A percentile compares a stretch with the other conserved stretches of the same genome.
Evolutionary conservation across 2,113 vertebrate genomes (phyloP).

Genomic region (Arizona elegans): DNA sequence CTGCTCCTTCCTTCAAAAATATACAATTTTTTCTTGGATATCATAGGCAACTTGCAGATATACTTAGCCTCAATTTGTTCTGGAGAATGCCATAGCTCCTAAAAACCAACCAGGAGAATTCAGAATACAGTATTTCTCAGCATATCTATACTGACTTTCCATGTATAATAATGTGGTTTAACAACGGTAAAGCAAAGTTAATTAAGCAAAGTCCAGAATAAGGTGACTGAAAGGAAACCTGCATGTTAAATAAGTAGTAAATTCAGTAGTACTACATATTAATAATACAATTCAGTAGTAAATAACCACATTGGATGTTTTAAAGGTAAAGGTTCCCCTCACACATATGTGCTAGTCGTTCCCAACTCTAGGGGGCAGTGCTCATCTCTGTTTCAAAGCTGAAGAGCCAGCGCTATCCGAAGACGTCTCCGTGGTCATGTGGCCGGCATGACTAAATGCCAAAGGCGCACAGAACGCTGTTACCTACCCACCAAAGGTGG

Average conservation of each 20-base stretch:
- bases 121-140: not conserved
- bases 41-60: not conserved
- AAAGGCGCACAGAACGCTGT: too few relatives aligned
- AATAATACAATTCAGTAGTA: not conserved
- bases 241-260: not conserved
- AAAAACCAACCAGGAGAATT: conserved; percentile 7
- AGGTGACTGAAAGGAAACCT: not conserved
- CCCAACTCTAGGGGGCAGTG: too few relatives aligned
- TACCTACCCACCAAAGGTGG: too few relatives aligned
- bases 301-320: not conserved
- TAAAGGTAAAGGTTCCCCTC: too few relatives aligned
- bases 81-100: not conserved
- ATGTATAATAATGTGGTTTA: not conserved
- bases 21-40: not conserved
- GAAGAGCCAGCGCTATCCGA: too few relatives aligned
- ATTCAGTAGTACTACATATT: not conserved
- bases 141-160: not conserved
- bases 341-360: too few relatives aligned
- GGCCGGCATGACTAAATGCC: too few relatives aligned
- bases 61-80: not conserved
- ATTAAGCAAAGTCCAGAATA: conserved; percentile 12
- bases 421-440: too few relatives aligned
- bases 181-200: not conserved
- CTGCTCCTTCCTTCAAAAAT: conserved; percentile 10
- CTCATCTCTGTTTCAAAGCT: too few relatives aligned